Percentiles rank a stretch among this genome's conserved stretches.
phyloP scores from a whole-genome alignment of 2,113 vertebrate species.

The Lepus europaeus region DNA sequence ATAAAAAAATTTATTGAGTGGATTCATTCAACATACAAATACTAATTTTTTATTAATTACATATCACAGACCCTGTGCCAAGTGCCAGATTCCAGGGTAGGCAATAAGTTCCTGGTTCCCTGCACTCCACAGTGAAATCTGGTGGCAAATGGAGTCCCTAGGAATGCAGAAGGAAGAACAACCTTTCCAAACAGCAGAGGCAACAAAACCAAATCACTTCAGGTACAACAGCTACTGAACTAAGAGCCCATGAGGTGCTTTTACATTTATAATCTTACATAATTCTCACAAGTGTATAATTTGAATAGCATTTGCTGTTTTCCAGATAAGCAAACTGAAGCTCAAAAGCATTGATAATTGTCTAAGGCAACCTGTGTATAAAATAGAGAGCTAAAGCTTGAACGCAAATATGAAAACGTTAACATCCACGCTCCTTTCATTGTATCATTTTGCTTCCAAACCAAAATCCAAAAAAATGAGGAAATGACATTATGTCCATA shows the following conservation, averaged over 20 bases:
- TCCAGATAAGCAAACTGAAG: neutral
- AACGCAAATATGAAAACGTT: neutral
- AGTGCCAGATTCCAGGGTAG: neutral
- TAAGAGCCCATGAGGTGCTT: neutral
- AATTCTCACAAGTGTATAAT: neutral
- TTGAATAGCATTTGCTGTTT: neutral
- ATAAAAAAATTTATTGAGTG: neutral
- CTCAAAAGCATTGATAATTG: neutral
- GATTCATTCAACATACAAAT: neutral
- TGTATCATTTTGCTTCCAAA: neutral
- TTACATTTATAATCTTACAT: neutral
- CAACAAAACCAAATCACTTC: neutral
- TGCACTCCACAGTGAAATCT: neutral
- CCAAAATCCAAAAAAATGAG: neutral
- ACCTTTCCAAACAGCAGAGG: neutral
- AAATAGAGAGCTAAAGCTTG: constrained; percentile 11
- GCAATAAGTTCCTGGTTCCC: neutral
- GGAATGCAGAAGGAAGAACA: neutral
- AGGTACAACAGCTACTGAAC: neutral
- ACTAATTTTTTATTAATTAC: neutral
- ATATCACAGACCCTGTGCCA: neutral
- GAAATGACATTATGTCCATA: neutral
- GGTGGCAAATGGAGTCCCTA: neutral
- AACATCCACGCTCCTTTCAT: neutral
- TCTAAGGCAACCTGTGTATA: neutral